Evolutionary conservation across 2,888 invertebrate species (phyloP).

Genomic region (Dendrolimus houi): DNA sequence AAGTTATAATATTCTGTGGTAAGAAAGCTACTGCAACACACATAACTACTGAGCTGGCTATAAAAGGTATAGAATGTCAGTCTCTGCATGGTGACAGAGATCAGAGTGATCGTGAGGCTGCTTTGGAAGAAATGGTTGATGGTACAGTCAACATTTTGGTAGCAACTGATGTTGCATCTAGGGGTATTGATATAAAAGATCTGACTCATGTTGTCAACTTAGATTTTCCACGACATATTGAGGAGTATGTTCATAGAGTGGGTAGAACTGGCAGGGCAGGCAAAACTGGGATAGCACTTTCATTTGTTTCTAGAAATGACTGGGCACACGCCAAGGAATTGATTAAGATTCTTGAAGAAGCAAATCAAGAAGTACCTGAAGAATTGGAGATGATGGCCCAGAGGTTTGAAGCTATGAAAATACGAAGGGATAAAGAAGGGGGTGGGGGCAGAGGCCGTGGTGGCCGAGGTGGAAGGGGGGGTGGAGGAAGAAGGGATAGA

Average conservation of each 20-base stretch:
- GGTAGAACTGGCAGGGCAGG: constrained; percentile 97
- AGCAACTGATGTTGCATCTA: constrained; percentile 96
- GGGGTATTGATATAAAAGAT: constrained; percentile 94
- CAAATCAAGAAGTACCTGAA: constrained; percentile 87
- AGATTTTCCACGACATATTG: constrained; percentile 95
- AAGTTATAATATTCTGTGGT: constrained; percentile 93
- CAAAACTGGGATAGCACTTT: constrained; percentile 87
- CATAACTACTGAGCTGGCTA: constrained; percentile 85
- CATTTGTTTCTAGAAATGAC: constrained; percentile 86
- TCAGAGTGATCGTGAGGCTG: constrained; percentile 85
- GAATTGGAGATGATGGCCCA: constrained; percentile 86
- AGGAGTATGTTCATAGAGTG: constrained; percentile 97
- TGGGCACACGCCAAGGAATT: constrained; percentile 89
- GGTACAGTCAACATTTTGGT: constrained; percentile 89
- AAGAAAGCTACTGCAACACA: constrained; percentile 90
- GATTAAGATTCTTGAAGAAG: constrained; percentile 91
- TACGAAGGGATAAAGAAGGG: constrained; percentile 74
- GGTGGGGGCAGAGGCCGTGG: constrained; percentile 50
- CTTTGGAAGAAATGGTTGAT: constrained; percentile 87
- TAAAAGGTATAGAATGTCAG: constrained; percentile 82
- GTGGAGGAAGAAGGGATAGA: constrained; percentile 36
- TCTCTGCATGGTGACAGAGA: constrained; percentile 94
- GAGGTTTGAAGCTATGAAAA: constrained; percentile 82
- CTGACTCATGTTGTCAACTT: constrained; percentile 94
- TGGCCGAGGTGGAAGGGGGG: constrained; percentile 39